Conservation (phyloP, 1,140 invertebrate species). For the Panagrolaimus sp. region DNA sequence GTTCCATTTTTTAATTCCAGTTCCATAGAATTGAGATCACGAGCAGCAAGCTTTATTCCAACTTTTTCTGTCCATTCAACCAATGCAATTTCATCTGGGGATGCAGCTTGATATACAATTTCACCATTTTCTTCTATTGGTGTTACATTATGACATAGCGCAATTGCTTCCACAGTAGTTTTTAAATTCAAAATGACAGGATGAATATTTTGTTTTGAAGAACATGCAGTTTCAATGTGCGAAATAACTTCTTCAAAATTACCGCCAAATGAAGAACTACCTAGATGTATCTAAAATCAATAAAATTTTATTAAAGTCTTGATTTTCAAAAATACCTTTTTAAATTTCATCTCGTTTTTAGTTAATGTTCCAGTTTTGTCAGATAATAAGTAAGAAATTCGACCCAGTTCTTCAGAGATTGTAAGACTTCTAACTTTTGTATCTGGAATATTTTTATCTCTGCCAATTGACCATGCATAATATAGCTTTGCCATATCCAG, state of each 20-base stretch:
- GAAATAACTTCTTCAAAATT: conserved; percentile 46
- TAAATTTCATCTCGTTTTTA: conserved; percentile 86
- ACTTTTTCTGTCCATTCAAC: conserved; percentile 76
- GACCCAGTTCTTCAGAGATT: conserved; percentile 93
- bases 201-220: conserved; percentile 26
- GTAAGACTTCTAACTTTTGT: conserved; percentile 94
- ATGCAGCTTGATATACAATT: conserved; percentile 83
- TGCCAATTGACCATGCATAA: conserved; percentile 91
- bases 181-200: conserved; percentile 20
- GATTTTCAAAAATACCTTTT: conserved; percentile 48
- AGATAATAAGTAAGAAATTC: conserved; percentile 86
- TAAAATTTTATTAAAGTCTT: too few relatives aligned
- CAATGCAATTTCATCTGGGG: conserved; percentile 88
- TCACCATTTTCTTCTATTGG: conserved; percentile 75
- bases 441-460: conserved; percentile 81
- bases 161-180: conserved; percentile 79
- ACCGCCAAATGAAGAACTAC: conserved; percentile 42
- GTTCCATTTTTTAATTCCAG: conserved; percentile 67
- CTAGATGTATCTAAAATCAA: conserved; percentile 45
- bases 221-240: conserved; percentile 36
- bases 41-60: conserved; percentile 74
- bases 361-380: conserved; percentile 98
- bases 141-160: conserved; percentile 97
- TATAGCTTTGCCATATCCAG: conserved; percentile 96
- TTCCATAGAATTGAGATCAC: conserved; percentile 73